Conservation (phyloP, 2,888 invertebrate species). For the Stenotaenia linearis region DNA sequence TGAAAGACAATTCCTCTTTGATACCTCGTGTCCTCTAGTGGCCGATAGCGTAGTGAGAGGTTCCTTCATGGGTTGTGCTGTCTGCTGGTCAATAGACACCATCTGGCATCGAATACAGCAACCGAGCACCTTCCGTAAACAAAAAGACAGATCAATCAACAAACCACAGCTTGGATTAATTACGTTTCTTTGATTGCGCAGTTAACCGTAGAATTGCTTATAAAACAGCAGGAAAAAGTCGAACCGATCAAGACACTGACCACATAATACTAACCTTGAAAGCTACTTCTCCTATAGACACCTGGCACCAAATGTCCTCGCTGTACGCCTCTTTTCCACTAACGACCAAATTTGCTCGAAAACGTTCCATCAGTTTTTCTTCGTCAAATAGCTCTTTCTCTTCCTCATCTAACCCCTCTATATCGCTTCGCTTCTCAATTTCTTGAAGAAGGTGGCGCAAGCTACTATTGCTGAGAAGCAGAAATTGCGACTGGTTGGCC, state of each 20-base stretch:
- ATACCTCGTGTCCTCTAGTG: conserved; percentile 37
- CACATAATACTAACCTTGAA: conserved; percentile 55
- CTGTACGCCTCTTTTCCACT: conserved; percentile 64
- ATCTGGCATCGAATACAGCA: conserved; percentile 88
- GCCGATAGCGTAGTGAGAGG: conserved; percentile 39
- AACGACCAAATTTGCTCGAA: conserved; percentile 85
- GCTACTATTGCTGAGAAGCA: conserved; percentile 73
- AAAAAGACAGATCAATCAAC: not conserved
- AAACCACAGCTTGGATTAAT: conserved; percentile 12
- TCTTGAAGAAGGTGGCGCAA: conserved; percentile 58
- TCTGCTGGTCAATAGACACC: conserved; percentile 87
- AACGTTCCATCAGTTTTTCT: conserved; percentile 65
- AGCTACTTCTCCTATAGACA: conserved; percentile 60
- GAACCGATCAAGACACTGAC: not conserved
- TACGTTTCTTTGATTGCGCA: not conserved
- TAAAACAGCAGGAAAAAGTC: not conserved
- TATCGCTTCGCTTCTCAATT: conserved; percentile 13
- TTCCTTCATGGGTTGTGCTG: conserved; percentile 64
- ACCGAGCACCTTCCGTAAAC: conserved; percentile 59
- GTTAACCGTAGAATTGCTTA: not conserved
- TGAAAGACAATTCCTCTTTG: not conserved
- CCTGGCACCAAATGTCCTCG: conserved; percentile 64
- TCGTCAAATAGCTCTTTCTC: conserved; percentile 33
- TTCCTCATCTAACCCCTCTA: conserved; percentile 10
- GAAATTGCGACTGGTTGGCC: conserved; percentile 77